Percentiles rank a stretch among this genome's conserved stretches.
phyloP scores from a whole-genome alignment of 1,140 invertebrate genomes.

The Ericerus pela region DNA sequence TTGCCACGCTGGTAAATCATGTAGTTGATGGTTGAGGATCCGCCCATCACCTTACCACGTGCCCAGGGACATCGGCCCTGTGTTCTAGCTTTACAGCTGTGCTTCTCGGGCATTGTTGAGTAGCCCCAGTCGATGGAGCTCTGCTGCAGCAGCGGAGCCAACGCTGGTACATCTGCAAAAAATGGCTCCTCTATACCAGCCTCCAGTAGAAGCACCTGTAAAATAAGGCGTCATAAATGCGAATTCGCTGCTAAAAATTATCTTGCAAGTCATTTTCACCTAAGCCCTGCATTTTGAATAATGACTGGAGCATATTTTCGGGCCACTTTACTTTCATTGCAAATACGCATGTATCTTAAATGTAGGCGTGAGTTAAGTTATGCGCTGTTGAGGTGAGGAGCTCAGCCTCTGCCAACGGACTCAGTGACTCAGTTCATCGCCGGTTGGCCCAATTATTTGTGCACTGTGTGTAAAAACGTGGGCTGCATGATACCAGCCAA shows the following conservation, averaged over 20 bases:
- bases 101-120: conserved; percentile 37
- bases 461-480: too few relatives aligned
- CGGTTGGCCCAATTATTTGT: too few relatives aligned
- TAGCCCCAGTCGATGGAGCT: conserved; percentile 44
- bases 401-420: too few relatives aligned
- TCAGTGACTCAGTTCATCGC: too few relatives aligned
- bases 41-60: conserved; percentile 62
- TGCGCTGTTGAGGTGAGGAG: too few relatives aligned
- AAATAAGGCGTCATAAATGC: not conserved
- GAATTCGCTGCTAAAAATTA: not conserved
- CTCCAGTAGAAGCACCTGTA: conserved; percentile 48
- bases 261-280: not conserved
- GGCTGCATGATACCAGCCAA: too few relatives aligned
- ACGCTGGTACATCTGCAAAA: conserved; percentile 46
- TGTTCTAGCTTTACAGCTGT: conserved; percentile 30
- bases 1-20: conserved; percentile 81
- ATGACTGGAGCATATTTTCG: too few relatives aligned
- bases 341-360: too few relatives aligned
- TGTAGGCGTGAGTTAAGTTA: too few relatives aligned
- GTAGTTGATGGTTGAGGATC: conserved; percentile 72
- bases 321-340: too few relatives aligned
- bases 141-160: conserved; percentile 39
- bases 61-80: conserved; percentile 46
- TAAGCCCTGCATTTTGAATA: too few relatives aligned
- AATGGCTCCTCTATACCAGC: conserved; percentile 59